Evolutionary conservation across 2,888 invertebrate genomes (phyloP).

Genomic region (Nezara viridula): DNA sequence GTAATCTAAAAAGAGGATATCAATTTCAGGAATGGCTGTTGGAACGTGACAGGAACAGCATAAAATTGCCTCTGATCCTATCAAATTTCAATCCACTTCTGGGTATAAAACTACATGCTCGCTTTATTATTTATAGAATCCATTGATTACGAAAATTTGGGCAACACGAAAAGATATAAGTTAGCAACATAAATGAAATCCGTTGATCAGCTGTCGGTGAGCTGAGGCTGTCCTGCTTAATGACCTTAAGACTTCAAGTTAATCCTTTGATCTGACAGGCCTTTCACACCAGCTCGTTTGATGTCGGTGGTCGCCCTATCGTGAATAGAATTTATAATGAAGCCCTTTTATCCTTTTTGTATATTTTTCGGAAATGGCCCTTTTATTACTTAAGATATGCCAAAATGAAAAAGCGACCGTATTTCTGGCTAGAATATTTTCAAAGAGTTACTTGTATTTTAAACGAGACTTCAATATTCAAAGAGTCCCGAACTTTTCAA

Average conservation of each 20-base stretch:
- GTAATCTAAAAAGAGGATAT: not conserved
- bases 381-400: not conserved
- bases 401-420: not conserved
- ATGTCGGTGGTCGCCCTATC: not conserved
- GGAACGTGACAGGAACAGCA: not conserved
- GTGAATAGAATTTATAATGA: conserved; percentile 16
- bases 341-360: conserved; percentile 15
- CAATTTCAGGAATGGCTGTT: not conserved
- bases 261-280: conserved; percentile 14
- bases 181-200: not conserved
- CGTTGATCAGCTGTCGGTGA: not conserved
- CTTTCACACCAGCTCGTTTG: conserved; percentile 14
- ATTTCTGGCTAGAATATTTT: not conserved
- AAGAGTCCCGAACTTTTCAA: too few relatives aligned
- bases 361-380: not conserved
- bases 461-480: not conserved
- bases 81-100: too few relatives aligned
- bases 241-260: not conserved
- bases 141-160: not conserved
- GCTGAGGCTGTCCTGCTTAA: not conserved
- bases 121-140: not conserved
- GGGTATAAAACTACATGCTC: not conserved
- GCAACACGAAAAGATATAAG: too few relatives aligned
- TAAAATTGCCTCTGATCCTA: too few relatives aligned
- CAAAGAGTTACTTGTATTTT: not conserved